Conservation (phyloP, 2,113 vertebrate genomes). For the Planiliza haematocheilus region DNA sequence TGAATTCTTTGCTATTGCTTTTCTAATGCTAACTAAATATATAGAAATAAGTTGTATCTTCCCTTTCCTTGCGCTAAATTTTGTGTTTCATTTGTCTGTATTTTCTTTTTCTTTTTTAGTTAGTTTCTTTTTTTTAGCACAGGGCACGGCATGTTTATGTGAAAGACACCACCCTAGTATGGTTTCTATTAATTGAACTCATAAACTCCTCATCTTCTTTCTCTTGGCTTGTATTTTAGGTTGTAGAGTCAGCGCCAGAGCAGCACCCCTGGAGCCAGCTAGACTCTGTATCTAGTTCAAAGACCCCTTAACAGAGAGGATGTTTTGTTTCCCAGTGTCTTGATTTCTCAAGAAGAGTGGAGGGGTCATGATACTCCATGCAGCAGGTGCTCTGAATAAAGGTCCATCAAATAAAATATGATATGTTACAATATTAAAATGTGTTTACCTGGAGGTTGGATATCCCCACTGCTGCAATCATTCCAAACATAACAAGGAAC, state of each 20-base stretch:
- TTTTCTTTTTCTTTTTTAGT: neutral
- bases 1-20: neutral
- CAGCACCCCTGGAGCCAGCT: neutral
- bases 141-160: neutral
- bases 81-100: neutral
- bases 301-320: neutral
- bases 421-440: neutral
- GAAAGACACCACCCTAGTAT: constrained; percentile 1
- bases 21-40: no score
- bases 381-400: neutral
- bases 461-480: constrained; percentile 86
- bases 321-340: constrained; percentile 6
- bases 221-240: neutral
- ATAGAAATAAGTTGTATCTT: no score
- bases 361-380: neutral
- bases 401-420: neutral
- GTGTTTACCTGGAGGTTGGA: constrained; percentile 85
- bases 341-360: neutral
- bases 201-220: neutral
- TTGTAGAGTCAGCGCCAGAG: neutral
- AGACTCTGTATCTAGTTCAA: neutral
- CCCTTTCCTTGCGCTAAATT: no score
- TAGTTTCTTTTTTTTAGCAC: neutral
- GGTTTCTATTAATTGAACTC: neutral
- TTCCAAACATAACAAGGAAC: constrained; percentile 88